Evolutionary conservation across 2,797 vertebrate species (phyloP), one percentile per base, ranked within the genome.

Genomic region (Enteromius fasciolatus): DNA sequence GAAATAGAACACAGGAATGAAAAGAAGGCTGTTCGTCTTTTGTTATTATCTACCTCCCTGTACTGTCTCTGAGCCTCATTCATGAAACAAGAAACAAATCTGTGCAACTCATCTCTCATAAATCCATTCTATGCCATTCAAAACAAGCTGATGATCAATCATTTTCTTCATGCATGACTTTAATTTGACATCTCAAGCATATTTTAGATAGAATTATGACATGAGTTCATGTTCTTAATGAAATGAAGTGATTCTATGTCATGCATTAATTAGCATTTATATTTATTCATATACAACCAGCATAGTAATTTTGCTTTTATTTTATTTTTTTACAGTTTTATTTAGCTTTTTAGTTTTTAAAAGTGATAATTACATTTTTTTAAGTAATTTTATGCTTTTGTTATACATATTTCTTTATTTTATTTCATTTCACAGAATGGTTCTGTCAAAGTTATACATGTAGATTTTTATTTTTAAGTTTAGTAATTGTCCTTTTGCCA

Each of bases 1-100:
- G 39, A 87, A 88, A 89, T 88, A 88, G 83, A 48, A 25, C 61
- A 17, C 63, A 66, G 48, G 23, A 4, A 78, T 50, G 79, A 67
- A 59, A 41, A 39, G 76, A 50, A 76, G 69, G 15, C 66, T 46
- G 70, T 67, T 39, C 8, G 23, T 69, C 11, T 63, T 25, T 25
- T 84, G n/a, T 10, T 20, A 33, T 69, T 44, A 48, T 82, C 69
- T 36, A 28, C 20, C 20, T 61, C 77, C 46, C 59, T 75, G 20
- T 59, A 48, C 46, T 6, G 33, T 44, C 15, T 0, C 52, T 31
- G 67, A 57, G 25, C 15, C 46, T 14, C 77, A 10, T 50, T 78
- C 20, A 79, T 67, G 15, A 76, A 46, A 20, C 39, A 9, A 72
- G 44, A 48, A 31, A 11, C 17, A 4, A 25, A 18, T 28, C 23